phyloP scores from a whole-genome alignment of 2,797 vertebrate species.

The Amazonetta brasiliensis region DNA sequence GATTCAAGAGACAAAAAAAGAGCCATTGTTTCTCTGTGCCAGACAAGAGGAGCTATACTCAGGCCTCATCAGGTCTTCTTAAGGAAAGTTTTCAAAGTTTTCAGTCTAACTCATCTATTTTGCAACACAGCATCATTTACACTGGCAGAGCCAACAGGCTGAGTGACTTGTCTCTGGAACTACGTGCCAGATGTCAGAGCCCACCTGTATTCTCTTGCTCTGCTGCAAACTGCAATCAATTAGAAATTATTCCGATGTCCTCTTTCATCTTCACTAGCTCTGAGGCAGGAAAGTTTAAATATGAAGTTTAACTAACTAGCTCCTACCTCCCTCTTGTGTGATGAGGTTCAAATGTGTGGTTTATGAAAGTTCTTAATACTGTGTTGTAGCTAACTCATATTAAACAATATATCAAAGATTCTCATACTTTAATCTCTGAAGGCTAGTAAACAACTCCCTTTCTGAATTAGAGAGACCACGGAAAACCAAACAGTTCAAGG shows the following conservation, averaged over 20 bases:
- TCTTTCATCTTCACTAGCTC: not conserved
- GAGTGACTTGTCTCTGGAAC: not conserved
- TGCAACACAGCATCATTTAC: not conserved
- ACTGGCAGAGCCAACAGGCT: not conserved
- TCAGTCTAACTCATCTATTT: not conserved
- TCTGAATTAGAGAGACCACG: not conserved
- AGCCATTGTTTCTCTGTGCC: not conserved
- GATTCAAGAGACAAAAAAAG: not conserved
- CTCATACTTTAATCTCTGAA: not conserved
- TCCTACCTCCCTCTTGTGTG: not conserved
- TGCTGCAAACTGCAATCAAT: not conserved
- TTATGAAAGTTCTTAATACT: not conserved
- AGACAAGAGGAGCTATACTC: not conserved
- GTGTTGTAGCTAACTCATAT: not conserved
- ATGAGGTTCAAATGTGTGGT: not conserved
- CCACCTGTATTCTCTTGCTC: not conserved
- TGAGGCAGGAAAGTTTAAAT: too few relatives aligned
- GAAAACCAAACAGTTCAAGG: not conserved
- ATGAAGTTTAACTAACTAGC: not conserved
- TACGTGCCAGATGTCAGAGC: not conserved
- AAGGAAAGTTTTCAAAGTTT: slow-evolving; percentile 1
- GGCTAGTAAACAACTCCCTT: not conserved
- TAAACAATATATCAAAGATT: not conserved
- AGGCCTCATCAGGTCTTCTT: not conserved
- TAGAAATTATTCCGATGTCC: not conserved